Conservation (phyloP, 2,113 vertebrate species). For the Perca schrenkii region DNA sequence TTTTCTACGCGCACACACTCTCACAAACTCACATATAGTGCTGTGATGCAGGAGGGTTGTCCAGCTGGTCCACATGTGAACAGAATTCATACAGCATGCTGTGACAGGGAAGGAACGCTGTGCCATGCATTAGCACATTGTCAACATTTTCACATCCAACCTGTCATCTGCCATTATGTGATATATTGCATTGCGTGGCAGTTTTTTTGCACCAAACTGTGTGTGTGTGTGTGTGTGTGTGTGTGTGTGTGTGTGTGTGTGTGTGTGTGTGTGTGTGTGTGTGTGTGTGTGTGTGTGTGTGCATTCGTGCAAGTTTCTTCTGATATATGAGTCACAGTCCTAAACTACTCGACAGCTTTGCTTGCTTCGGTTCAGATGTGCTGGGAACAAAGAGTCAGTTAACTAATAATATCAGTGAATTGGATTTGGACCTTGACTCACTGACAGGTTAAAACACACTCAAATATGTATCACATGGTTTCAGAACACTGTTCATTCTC, state of each 20-base stretch:
- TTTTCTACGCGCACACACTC: slow-evolving; percentile 39
- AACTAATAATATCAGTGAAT: slow-evolving; percentile 11
- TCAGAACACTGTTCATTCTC: not conserved
- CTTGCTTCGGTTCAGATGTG: slow-evolving; percentile 17
- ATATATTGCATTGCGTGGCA: not conserved
- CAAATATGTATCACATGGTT: not conserved
- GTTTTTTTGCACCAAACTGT: not conserved
- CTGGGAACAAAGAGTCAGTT: slow-evolving; percentile 6
- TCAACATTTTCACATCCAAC: slow-evolving; percentile 2
- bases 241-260: not conserved
- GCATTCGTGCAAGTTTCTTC: not conserved
- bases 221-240: slow-evolving; percentile 1
- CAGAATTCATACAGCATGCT: slow-evolving; percentile 54
- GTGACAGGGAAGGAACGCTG: slow-evolving; percentile 10
- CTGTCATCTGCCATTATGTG: not conserved
- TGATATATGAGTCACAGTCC: slow-evolving; percentile 20
- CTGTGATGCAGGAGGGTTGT: slow-evolving; percentile 55
- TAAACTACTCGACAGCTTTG: slow-evolving; percentile 17
- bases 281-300: not conserved
- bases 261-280: not conserved
- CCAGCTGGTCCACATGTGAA: slow-evolving; percentile 68
- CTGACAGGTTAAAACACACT: slow-evolving; percentile 4
- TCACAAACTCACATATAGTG: slow-evolving; percentile 17
- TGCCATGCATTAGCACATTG: not conserved
- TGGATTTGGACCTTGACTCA: slow-evolving; percentile 16